Evolutionary conservation across 64 coral and sea anemone genomes (phyloP), one percentile per base, ranked within the genome.

Genomic region (Hydrozoanthus tunicans): DNA sequence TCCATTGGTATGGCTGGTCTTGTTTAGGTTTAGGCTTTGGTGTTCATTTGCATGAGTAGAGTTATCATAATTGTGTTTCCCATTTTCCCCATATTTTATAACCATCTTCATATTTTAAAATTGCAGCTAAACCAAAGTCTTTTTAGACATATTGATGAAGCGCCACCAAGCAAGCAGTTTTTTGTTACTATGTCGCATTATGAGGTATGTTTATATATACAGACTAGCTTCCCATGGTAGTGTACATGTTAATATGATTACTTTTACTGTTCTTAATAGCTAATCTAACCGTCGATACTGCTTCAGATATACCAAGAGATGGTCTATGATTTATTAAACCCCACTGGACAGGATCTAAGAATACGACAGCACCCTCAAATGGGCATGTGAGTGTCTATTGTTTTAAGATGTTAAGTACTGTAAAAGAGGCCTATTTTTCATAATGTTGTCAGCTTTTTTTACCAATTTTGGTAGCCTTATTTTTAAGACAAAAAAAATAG

Each of bases 131-230:
- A 95, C 78, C 82, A 98, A 91, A 92, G 90, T 15, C 85, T 98
- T 52, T 98, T 98, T 79, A 93, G 86, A 65, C 82, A 91, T 55
- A 93, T 98, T 74, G 96, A 98, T 80, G 96, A 98, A 91, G 91
- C 96, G 56, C 93, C 93, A 23, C 94, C 96, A 93, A 98, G 81
- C 84, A 95, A 93, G 57, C 91, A 98, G 32, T 98, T 98, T 79
- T 98, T 98, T 90, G 91, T 95, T 24, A 98, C 96, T 9, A 89
- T 98, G 81, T 98, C 96, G 43, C 95, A 95, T 75, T 95, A 95
- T 79, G 96, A 98, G 96, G 96, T 98, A 75, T 56, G 89, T 57
- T 14, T 43, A 56, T 7, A 53, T 53, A 8, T 24, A 55, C 75
- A 78, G 26, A 12, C 4, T 78, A 51, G 26, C 32, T 43, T 43